These are phyloP conservation scores for Bombus haemorrhoidalis DNA, from an alignment of 1,140 invertebrate genomes.

Conservation along the genomic window DNA sequence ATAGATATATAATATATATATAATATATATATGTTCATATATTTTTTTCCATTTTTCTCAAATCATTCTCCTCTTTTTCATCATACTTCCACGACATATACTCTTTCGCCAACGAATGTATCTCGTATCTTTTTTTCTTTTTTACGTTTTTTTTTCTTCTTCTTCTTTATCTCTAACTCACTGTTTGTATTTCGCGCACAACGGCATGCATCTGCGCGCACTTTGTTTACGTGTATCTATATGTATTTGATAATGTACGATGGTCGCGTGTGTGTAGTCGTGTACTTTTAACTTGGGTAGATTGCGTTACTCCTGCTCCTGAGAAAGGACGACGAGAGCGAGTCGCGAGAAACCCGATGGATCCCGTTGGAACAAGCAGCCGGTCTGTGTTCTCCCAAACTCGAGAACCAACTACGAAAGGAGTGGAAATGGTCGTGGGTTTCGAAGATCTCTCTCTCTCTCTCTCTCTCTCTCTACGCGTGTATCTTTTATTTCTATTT, in stretches of 20 bases:
- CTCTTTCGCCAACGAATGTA: conserved; percentile 11
- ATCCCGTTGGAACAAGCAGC: background rate
- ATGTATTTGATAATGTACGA: conserved; percentile 10
- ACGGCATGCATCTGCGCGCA: background rate
- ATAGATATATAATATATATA: conserved; percentile 66
- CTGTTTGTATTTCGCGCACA: conserved; percentile 1
- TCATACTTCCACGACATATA: conserved; percentile 7
- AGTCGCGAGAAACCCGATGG: conserved; percentile 38
- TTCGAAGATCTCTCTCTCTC: background rate
- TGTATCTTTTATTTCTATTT: background rate
- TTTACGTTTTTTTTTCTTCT: background rate
- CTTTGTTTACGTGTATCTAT: background rate
- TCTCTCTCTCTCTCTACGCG: background rate
- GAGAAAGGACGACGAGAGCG: conserved; percentile 39
- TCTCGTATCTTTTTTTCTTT: background rate
- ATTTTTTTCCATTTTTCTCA: conserved; percentile 62
- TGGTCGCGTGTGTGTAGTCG: background rate
- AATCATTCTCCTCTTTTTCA: conserved; percentile 22
- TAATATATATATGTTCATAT: conserved; percentile 61
- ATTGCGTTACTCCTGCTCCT: conserved; percentile 11
- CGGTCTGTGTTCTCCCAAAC: background rate
- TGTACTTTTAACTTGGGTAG: background rate
- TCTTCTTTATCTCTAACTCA: background rate
- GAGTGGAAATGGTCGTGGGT: background rate
- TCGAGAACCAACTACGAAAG: background rate